Base-by-base conservation (phyloP, 2,113 vertebrate genomes). In the Vulpes lagopus region DNA sequence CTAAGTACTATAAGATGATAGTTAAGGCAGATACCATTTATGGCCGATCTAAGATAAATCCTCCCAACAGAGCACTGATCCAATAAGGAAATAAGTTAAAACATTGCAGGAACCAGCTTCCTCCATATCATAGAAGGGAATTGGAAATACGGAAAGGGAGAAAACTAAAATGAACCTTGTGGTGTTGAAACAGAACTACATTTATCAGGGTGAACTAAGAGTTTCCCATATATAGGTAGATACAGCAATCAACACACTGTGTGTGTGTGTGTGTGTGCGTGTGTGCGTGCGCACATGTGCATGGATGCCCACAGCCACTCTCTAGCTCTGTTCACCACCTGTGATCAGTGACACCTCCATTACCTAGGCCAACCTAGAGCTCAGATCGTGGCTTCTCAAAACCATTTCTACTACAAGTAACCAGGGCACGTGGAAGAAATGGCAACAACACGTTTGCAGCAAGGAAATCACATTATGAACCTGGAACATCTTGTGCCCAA, bases 391-490 rank as follows among this genome's bases (percentile, higher is more conserved):
- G 27, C 32, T 92, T 94, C 51, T n/a, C 57, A 60, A 71, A 95
- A 51, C 11, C 15, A 80, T 59, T 60, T 80, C 11, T 27, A 57
- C 71, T 88, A 62, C 80, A 49, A 55, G n/a, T 43, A 59, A 62
- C 9, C 17, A 60, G 43, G 19, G 5, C 20, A 69, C 19, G 10
- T 43, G 9, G 32, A 84, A 94, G 49, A 89, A 86, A 67, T 87
- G 53, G 0, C 73, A 87, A 55, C 51, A 32, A 30, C 60, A n/a
- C 35, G 1, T 20, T 19, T 51, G 9, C 11, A 67, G 62, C 81
- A 97, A 93, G 38, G 27, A 78, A 90, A 91, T 55, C 79, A 60
- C 25, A 57, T 32, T 57, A 65, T 59, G 32, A 91, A 91, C 16
- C 35, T 67, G 23, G 25, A 71, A 32, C 20, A 60, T 49, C 23